Base-by-base conservation (phyloP, 1,140 invertebrate species). In the Charaxes varanes region DNA sequence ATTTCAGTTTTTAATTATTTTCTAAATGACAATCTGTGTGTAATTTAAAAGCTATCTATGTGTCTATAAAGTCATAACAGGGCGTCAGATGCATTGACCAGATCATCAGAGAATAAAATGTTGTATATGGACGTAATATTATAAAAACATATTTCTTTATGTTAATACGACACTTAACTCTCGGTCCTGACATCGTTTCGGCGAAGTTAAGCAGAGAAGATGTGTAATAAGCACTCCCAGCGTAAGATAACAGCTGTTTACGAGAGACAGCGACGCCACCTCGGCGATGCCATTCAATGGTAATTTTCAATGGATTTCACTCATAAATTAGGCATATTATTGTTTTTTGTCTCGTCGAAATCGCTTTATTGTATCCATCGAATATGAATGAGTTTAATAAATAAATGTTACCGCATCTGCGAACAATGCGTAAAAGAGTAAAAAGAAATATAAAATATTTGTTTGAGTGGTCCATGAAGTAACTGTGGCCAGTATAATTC, bases 281-380 rank as follows among this genome's bases (percentile, higher is more conserved):
- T 38, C n/a, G 27, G 12, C 17, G 41, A 34, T 31, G 23, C 33
- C 32, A 37, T 45, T 45, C 28, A 45, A 33, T 45, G 42, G 40
- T 46, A 46, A 46, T 46, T 40, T 23, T 13, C 10, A n/a, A n/a
- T n/a, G n/a, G 10, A 34, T 46, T 46, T 30, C 33, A 13, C 21
- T 31, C 33, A 14, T 44, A 36, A 36, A 36, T 31, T 44, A 10
- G 4, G n/a, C 18, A 44, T 19, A n/a, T 44, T 44, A 44, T 34
- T 17, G 41, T 44, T 44, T 30, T 15, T 7, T 37, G 41, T 44
- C 41, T 27, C 7, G 2, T 33, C 15, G 14, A 6, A 18, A 21
- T 11, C 17, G 14, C 8, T 31, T 14, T 12, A 18, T 31, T n/a
- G 14, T 6, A 31, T 31, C n/a, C n/a, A n/a, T n/a, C n/a, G n/a